Conservation (phyloP, 2,888 invertebrate genomes). For the Chloroclysta siterata region DNA sequence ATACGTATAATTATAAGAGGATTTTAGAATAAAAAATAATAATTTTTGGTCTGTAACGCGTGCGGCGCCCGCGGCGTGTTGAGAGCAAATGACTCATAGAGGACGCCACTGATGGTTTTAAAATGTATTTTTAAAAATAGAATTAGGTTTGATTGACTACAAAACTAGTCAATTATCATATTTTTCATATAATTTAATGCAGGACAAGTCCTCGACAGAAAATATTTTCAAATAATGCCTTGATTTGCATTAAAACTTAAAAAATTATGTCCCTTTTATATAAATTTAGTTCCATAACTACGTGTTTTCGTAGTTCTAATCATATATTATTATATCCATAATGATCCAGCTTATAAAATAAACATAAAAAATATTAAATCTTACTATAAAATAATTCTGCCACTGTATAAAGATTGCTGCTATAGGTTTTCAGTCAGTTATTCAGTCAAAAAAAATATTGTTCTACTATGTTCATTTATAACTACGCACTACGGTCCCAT, state of each 20-base stretch:
- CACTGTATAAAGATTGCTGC: too few species aligned
- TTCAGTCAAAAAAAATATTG: too few species aligned
- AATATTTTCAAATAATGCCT: background rate
- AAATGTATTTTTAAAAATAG: constrained; percentile 32
- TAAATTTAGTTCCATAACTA: background rate
- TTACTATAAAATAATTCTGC: too few species aligned
- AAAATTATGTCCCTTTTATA: too few species aligned
- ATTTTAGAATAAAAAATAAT: constrained; percentile 69
- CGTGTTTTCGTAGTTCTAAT: too few species aligned
- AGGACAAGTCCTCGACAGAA: background rate
- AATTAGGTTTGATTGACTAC: constrained; percentile 15
- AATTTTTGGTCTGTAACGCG: constrained; percentile 64
- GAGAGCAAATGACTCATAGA: constrained; percentile 32
- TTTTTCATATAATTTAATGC: constrained; percentile 13
- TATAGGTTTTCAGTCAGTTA: too few species aligned
- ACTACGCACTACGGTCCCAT: constrained; percentile 3
- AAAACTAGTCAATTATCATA: constrained; percentile 17
- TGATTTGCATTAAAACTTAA: too few species aligned
- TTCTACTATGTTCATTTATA: too few species aligned
- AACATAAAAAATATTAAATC: too few species aligned
- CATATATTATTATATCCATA: too few species aligned
- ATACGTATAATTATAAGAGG: constrained; percentile 75
- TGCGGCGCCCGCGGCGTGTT: constrained; percentile 59
- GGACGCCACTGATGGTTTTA: constrained; percentile 29
- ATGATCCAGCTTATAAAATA: too few species aligned